A percentile compares a stretch with the other conserved stretches of the same genome.
Evolutionary conservation across 2,888 invertebrate genomes (phyloP).

Genomic region (Arge pagana): DNA sequence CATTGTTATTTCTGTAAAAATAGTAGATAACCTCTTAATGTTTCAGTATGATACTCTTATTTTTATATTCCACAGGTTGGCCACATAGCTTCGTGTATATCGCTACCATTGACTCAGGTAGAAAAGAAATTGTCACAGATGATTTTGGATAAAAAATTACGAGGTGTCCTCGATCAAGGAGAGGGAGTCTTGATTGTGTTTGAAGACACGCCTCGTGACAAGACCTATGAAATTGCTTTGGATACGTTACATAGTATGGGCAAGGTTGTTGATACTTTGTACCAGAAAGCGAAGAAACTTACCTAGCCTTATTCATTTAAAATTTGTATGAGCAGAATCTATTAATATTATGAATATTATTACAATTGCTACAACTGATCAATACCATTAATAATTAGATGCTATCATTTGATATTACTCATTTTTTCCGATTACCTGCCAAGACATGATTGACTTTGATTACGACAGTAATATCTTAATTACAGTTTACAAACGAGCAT

Average conservation of each 20-base stretch:
- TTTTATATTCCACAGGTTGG: conserved; percentile 63
- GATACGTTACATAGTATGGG: conserved; percentile 99
- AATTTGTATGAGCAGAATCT: conserved; percentile 48
- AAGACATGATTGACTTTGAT: too few relatives aligned
- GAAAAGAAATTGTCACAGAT: conserved; percentile 99
- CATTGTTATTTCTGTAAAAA: conserved; percentile 3
- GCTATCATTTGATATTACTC: conserved; percentile 40
- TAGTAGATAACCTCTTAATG: neutral
- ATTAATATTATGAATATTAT: conserved; percentile 49
- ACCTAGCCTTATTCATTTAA: conserved; percentile 67
- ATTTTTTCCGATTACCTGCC: conserved; percentile 14
- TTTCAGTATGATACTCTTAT: conserved; percentile 2
- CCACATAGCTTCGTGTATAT: conserved; percentile 89
- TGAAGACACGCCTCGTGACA: conserved; percentile 92
- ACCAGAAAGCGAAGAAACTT: conserved; percentile 98
- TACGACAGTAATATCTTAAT: too few relatives aligned
- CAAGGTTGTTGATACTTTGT: conserved; percentile 98
- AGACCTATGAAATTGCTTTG: conserved; percentile 96
- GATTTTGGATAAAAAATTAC: conserved; percentile 98
- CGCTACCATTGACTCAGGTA: conserved; percentile 86
- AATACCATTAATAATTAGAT: conserved; percentile 33
- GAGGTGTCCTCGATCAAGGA: conserved; percentile 97
- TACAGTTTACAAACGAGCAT: too few relatives aligned
- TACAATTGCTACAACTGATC: conserved; percentile 18
- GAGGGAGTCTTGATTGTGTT: conserved; percentile 97